Evolutionary conservation across 2,888 invertebrate species (phyloP), one percentile per base, ranked within the genome.

Genomic region (Octodonta nipae): DNA sequence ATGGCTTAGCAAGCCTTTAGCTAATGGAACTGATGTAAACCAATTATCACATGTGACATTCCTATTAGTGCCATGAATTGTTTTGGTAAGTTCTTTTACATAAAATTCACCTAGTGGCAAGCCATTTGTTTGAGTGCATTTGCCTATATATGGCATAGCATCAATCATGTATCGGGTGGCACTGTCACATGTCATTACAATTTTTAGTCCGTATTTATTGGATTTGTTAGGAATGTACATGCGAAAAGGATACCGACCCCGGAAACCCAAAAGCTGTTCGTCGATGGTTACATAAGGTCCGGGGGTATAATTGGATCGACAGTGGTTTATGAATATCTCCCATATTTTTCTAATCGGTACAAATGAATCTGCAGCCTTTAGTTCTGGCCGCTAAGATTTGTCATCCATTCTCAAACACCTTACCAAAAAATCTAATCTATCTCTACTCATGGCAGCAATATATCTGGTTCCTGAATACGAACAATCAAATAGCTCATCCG

Each of bases 41-140:
- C 27, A 27, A 13, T 27, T 27, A 12, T 27, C 27, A 12, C 3
- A n/a, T n/a, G 27, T 27, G 4, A 27, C 5, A 5, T 27, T 27
- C 13, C 27, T 27, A n/a, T 27, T 6, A 13, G 13, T 12, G 4
- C 27, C 27, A 27, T 12, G n/a, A 5, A 27, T n/a, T 4, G 4
- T 7, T 13, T 27, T 27, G 5, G 27, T 27, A 5, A 27, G 5
- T 12, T 27, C 5, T 12, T 27, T 27, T 6, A 27, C 27, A 27
- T 5, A 27, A 27, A 5, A 27, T 6, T 27, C 5, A 4, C 11
- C 13, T 5, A 27, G 27, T n/a, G 27, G 27, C n/a, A 13, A 13
- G 8, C 27, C 27, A n/a, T 27, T 13, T 11, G 27, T 27, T 11
- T 27, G 5, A 5, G 27, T 27, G 5, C 8, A 6, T 8, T 17